Evolutionary conservation across 2,113 vertebrate species (phyloP).

Genomic region (Pavo muticus): DNA sequence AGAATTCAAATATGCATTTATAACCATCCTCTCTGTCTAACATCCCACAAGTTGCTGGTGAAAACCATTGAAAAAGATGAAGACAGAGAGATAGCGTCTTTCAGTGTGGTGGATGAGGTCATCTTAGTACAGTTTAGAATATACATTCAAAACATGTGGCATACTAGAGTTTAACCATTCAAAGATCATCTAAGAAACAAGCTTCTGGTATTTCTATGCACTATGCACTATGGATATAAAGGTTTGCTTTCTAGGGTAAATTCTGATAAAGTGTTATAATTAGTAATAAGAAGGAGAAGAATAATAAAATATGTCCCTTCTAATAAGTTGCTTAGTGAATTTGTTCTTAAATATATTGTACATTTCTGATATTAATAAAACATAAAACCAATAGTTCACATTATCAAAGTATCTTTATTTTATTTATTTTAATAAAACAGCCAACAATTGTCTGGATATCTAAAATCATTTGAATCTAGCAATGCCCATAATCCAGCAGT

Average conservation of each 20-base stretch:
- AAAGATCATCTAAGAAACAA: neutral
- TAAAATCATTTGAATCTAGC: neutral
- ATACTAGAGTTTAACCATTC: neutral
- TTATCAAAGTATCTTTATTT: neutral
- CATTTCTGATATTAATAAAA: neutral
- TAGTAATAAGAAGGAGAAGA: no score
- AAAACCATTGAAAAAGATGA: no score
- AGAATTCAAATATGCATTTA: neutral
- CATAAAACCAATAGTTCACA: neutral
- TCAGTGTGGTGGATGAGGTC: neutral
- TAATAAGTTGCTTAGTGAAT: neutral
- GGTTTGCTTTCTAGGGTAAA: neutral
- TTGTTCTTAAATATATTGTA: neutral
- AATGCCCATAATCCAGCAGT: neutral
- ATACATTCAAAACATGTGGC: accelerated
- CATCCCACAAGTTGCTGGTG: neutral
- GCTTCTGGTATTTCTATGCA: neutral
- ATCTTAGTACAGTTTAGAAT: neutral
- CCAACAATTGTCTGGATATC: neutral
- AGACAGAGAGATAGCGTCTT: neutral
- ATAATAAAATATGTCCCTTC: neutral
- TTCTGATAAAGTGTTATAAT: neutral
- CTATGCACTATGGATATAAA: neutral
- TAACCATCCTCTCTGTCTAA: neutral
- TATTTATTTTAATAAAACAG: neutral